These are phyloP conservation scores for Lamellibrachia columna DNA, from an alignment of 2,888 invertebrate genomes.

Conservation along the genomic window DNA sequence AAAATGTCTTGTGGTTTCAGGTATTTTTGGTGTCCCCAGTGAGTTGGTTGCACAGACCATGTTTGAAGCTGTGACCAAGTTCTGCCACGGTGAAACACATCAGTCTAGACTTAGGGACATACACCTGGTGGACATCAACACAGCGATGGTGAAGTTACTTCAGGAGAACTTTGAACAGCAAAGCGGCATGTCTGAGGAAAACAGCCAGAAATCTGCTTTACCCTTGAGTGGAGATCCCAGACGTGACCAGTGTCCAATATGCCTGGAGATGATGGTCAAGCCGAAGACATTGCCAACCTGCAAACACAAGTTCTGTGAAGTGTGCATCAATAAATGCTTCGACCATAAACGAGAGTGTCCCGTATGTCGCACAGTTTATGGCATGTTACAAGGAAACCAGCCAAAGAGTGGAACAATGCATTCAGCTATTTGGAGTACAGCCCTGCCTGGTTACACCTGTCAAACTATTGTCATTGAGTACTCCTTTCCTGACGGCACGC, in stretches of 20 bases:
- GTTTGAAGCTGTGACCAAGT: constrained; percentile 8
- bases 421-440: too few relatives aligned
- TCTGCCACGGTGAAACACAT: background rate
- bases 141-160: background rate
- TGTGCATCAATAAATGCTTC: background rate
- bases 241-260: background rate
- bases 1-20: background rate
- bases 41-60: background rate
- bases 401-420: background rate
- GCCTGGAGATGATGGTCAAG: background rate
- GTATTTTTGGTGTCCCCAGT: background rate
- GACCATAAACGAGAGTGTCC: background rate
- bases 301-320: background rate
- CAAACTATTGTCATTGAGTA: background rate
- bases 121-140: constrained; percentile 8
- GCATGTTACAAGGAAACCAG: background rate
- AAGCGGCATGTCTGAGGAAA: background rate
- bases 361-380: background rate
- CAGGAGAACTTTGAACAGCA: constrained; percentile 14
- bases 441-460: background rate
- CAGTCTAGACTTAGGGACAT: background rate
- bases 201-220: background rate
- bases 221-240: background rate
- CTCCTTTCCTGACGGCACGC: background rate
- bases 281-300: background rate